These are phyloP conservation scores for Eupithecia pulchellata DNA, from an alignment of 2,888 invertebrate species.

Conservation along the genomic window DNA sequence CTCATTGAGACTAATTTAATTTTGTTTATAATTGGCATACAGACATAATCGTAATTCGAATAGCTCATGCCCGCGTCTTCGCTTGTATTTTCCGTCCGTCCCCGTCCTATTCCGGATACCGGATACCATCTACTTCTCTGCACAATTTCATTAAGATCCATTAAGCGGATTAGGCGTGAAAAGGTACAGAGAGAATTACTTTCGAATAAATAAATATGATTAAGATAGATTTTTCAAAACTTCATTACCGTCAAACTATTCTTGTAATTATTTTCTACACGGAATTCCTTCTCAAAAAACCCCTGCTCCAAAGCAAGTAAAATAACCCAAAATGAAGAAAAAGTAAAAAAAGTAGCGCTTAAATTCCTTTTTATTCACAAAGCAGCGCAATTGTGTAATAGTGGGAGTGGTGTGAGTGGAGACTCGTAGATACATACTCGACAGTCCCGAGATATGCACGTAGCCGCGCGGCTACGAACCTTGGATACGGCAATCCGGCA, in stretches of 20 bases:
- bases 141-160: background rate
- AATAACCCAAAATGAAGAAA: background rate
- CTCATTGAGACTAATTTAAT: too few species aligned
- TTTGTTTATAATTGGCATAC: too few species aligned
- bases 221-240: too few species aligned
- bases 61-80: background rate
- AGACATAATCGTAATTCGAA: too few species aligned
- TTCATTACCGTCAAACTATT: background rate
- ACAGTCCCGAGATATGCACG: slow-evolving; percentile 33
- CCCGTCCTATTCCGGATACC: too few species aligned
- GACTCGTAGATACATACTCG: slow-evolving; percentile 24
- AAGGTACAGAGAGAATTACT: background rate
- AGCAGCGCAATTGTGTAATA: slow-evolving; percentile 37
- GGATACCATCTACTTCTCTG: background rate
- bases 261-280: background rate
- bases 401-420: slow-evolving; percentile 31
- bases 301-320: background rate
- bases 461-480: slow-evolving; percentile 11
- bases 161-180: too few species aligned
- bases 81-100: background rate
- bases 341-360: slow-evolving; percentile 7
- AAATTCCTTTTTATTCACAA: slow-evolving; percentile 35
- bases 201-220: background rate
- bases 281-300: background rate
- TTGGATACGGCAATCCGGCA: slow-evolving; percentile 19